Percentiles rank a stretch among this genome's conserved stretches.
Evolutionary conservation across 2,113 vertebrate genomes (phyloP).

Genomic region (Anseranas semipalmata): DNA sequence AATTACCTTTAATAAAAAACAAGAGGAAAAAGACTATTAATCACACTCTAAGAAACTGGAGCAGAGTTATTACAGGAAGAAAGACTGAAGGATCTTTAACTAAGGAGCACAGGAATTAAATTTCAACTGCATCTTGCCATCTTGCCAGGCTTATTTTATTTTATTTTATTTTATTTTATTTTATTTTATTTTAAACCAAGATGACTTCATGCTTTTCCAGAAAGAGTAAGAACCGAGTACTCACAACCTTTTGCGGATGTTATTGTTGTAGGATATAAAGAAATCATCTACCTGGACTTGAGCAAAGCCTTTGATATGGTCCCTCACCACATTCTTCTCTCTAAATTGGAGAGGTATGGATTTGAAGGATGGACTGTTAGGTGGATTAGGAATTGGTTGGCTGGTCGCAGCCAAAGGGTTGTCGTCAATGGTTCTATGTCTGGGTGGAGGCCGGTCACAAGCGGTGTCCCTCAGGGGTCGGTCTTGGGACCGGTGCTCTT

Average conservation of each 20-base stretch:
- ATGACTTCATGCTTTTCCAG: background rate
- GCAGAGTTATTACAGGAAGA: background rate
- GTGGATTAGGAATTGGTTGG: too few species aligned
- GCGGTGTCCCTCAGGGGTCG: too few species aligned
- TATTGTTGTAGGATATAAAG: background rate
- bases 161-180: background rate
- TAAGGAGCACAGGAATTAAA: background rate
- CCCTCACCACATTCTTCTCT: too few species aligned
- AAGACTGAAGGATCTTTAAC: background rate
- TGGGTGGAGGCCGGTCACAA: too few species aligned
- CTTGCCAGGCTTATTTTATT: background rate
- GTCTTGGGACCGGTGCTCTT: too few species aligned
- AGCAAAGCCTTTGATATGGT: too few species aligned
- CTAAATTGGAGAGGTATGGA: too few species aligned
- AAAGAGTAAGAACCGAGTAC: background rate
- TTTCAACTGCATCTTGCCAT: background rate
- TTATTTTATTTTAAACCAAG: background rate
- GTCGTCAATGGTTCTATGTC: too few species aligned
- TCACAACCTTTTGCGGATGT: background rate
- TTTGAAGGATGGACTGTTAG: too few species aligned
- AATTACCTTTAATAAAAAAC: background rate
- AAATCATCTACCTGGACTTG: too few species aligned
- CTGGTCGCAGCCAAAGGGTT: too few species aligned
- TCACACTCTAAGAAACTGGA: background rate
- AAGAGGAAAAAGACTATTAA: background rate